Evolutionary conservation across 2,888 invertebrate species (phyloP).

Genomic region (Notocelia uddmanniana): DNA sequence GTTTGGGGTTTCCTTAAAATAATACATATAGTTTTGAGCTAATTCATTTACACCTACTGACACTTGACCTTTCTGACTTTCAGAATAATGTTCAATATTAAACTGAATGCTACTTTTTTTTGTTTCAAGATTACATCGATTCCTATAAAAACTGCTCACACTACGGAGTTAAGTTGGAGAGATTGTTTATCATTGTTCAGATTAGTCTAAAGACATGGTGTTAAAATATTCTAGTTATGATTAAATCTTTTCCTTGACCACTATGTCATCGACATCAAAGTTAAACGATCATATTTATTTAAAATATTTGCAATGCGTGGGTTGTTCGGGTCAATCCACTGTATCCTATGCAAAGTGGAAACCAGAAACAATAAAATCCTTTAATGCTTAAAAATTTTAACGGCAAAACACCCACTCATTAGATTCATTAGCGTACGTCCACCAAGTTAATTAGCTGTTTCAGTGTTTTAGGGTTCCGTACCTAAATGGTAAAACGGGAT

Average conservation of each 20-base stretch:
- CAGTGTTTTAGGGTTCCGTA: too few species aligned
- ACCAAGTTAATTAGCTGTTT: slow-evolving; percentile 32
- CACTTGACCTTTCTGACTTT: neutral
- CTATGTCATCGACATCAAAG: neutral
- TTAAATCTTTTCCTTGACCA: neutral
- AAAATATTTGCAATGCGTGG: slow-evolving; percentile 24
- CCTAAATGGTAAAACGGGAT: too few species aligned
- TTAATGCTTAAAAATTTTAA: slow-evolving; percentile 11
- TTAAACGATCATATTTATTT: slow-evolving; percentile 11
- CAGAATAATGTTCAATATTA: neutral
- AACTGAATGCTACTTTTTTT: too few species aligned
- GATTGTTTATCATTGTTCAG: neutral
- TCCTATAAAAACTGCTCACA: too few species aligned
- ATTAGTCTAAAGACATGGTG: neutral
- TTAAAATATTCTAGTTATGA: neutral
- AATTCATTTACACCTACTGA: too few species aligned
- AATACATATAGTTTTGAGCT: neutral
- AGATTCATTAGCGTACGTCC: slow-evolving; percentile 23
- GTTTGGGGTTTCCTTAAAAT: neutral
- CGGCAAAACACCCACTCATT: slow-evolving; percentile 28
- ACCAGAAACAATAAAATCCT: slow-evolving; percentile 6
- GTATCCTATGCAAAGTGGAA: slow-evolving; percentile 8
- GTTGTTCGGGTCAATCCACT: slow-evolving; percentile 15
- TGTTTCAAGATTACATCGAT: too few species aligned
- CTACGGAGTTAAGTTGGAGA: too few species aligned